Conservation (phyloP, 1,140 invertebrate species). For the Zaprionus gabonicus region DNA sequence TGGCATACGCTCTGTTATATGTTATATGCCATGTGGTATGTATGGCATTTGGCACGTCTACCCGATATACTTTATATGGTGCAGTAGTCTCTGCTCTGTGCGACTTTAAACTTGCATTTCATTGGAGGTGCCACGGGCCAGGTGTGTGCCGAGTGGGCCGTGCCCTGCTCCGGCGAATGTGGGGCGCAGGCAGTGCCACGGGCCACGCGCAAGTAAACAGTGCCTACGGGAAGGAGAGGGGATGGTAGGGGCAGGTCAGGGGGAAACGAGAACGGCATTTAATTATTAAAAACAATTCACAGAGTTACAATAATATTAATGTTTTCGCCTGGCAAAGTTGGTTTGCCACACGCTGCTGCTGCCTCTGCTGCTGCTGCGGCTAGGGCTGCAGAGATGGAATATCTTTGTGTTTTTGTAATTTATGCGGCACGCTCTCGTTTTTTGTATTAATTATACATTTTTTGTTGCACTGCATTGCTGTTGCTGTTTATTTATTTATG, state of each 20-base stretch:
- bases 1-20: no score
- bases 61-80: neutral
- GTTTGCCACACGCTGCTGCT: neutral
- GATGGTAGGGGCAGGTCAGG: neutral
- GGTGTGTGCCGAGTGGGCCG: neutral
- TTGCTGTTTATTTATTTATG: conserved; percentile 42
- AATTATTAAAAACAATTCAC: conserved; percentile 64
- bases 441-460: conserved; percentile 18
- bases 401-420: conserved; percentile 41
- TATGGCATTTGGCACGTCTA: no score
- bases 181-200: neutral
- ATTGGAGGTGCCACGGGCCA: neutral
- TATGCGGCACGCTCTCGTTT: conserved; percentile 41
- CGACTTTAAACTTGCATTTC: neutral
- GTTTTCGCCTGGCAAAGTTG: conserved; percentile 5
- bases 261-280: conserved; percentile 35
- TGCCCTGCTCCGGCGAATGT: neutral
- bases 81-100: neutral
- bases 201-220: neutral
- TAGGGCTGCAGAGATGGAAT: neutral
- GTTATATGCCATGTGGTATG: no score
- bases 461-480: conserved; percentile 19
- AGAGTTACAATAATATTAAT: conserved; percentile 17
- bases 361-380: neutral
- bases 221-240: neutral